Percentiles rank a stretch among this genome's conserved stretches.
These are phyloP conservation scores for Melolontha melolontha DNA, from an alignment of 2,888 invertebrate species.

Conservation along the genomic window DNA sequence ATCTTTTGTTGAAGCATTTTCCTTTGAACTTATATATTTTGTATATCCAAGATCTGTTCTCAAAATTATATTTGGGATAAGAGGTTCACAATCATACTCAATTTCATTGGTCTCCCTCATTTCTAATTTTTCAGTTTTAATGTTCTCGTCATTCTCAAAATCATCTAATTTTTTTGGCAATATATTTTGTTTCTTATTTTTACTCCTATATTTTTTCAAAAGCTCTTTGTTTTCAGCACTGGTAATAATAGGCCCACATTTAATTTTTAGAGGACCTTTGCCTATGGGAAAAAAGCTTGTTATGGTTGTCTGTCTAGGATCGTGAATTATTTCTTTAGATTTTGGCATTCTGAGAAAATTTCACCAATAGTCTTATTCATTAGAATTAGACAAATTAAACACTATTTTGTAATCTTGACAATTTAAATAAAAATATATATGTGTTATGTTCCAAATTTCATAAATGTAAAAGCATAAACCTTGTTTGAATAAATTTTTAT, in stretches of 20 bases:
- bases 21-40: background rate
- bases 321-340: background rate
- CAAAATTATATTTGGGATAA: constrained; percentile 34
- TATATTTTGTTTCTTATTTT: constrained; percentile 13
- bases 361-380: background rate
- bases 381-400: too few relatives aligned
- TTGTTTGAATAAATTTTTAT: too few relatives aligned
- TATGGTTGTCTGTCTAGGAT: constrained; percentile 33
- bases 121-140: constrained; percentile 13
- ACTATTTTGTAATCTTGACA: too few relatives aligned
- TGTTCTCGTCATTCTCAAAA: constrained; percentile 5
- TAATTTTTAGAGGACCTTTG: constrained; percentile 36
- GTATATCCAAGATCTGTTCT: constrained; percentile 1
- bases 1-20: background rate
- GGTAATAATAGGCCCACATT: constrained; percentile 17
- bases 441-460: too few relatives aligned
- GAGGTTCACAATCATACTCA: background rate
- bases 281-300: constrained; percentile 27
- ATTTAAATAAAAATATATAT: too few relatives aligned
- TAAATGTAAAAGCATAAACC: too few relatives aligned
- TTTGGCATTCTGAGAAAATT: constrained; percentile 3
- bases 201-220: constrained; percentile 2
- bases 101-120: constrained; percentile 1
- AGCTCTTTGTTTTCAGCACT: constrained; percentile 21
- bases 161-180: background rate